Conservation (phyloP, 2,888 invertebrate genomes). For the Brachylomia viminalis region DNA sequence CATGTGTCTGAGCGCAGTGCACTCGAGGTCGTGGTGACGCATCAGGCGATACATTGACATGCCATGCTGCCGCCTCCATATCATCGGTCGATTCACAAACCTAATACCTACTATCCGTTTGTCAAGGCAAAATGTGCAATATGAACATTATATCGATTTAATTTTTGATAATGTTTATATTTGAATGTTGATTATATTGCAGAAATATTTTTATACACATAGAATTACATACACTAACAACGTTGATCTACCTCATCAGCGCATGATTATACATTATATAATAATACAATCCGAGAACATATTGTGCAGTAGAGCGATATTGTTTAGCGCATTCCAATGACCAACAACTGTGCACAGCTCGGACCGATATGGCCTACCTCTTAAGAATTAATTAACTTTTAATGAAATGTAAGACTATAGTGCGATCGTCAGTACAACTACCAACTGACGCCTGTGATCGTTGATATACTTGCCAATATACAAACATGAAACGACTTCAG, state of each 20-base stretch:
- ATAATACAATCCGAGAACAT: slow-evolving; percentile 58
- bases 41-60: slow-evolving; percentile 46
- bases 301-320: slow-evolving; percentile 64
- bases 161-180: slow-evolving; percentile 89
- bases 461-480: slow-evolving; percentile 60
- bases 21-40: background rate
- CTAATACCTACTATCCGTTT: slow-evolving; percentile 74
- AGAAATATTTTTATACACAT: slow-evolving; percentile 90
- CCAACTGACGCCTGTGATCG: slow-evolving; percentile 54
- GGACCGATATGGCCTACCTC: slow-evolving; percentile 82
- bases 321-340: slow-evolving; percentile 65
- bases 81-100: slow-evolving; percentile 74
- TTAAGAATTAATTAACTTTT: slow-evolving; percentile 62
- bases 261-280: slow-evolving; percentile 69
- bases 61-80: slow-evolving; percentile 70
- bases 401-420: slow-evolving; percentile 51
- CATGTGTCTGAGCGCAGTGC: background rate
- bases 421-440: slow-evolving; percentile 33
- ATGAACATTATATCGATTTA: slow-evolving; percentile 85
- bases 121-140: slow-evolving; percentile 82
- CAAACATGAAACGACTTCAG: slow-evolving; percentile 45
- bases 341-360: slow-evolving; percentile 67
- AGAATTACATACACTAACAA: slow-evolving; percentile 81
- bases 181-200: slow-evolving; percentile 89
- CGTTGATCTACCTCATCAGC: slow-evolving; percentile 88